Percentiles rank a stretch among this genome's conserved stretches.
Evolutionary conservation across 2,113 vertebrate species (phyloP).

Genomic region (Candoia aspera): DNA sequence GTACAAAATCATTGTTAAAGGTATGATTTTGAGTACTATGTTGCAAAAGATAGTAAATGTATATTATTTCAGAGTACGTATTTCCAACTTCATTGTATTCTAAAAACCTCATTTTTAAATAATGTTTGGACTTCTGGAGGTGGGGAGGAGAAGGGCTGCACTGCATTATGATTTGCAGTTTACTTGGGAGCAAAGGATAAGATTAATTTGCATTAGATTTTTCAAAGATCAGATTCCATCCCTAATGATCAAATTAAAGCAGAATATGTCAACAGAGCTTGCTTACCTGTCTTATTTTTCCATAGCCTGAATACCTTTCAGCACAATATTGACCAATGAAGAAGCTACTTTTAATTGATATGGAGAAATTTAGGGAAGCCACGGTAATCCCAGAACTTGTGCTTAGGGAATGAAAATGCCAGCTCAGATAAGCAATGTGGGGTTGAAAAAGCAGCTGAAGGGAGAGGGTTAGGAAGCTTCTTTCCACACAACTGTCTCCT

Average conservation of each 20-base stretch:
- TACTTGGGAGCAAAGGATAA: background rate
- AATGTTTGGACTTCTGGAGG: background rate
- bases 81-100: background rate
- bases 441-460: background rate
- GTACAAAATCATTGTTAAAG: background rate
- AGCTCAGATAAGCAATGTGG: background rate
- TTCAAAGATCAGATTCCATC: background rate
- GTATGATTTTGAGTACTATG: background rate
- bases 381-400: background rate
- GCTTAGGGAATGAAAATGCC: background rate
- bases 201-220: background rate
- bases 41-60: background rate
- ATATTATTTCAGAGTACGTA: background rate
- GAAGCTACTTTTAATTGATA: background rate
- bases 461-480: background rate
- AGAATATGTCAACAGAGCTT: background rate
- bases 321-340: background rate
- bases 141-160: background rate
- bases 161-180: background rate
- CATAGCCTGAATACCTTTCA: background rate
- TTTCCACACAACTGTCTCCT: background rate
- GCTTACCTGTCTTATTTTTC: background rate
- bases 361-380: background rate
- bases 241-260: background rate
- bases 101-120: background rate